Base-by-base conservation (phyloP, 2,888 invertebrate genomes). In the Leptopilina syphax region DNA sequence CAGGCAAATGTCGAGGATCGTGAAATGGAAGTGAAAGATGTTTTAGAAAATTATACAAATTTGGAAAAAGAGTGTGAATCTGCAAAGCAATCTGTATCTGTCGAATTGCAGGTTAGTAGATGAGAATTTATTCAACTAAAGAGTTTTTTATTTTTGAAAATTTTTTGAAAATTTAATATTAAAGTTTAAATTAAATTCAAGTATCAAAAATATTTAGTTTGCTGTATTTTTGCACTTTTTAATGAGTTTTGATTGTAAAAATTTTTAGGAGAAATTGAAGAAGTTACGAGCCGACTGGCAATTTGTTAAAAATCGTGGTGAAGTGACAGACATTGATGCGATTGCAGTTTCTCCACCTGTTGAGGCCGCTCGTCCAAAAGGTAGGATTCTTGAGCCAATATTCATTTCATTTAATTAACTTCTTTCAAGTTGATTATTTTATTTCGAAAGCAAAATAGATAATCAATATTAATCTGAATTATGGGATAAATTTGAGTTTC, bases 41-140 rank as follows among this genome's bases (percentile, higher is more conserved):
- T 95, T 67, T 88, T 95, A 70, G 94, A 95, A 89, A 94, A 94
- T 91, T 95, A 94, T 90, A 94, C 93, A 78, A 94, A 94, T 91
- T 90, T 95, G 86, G 95, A 95, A 83, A 93, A 93, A 84, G 93
- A 93, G 84, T 93, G 93, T 84, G 92, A 92, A 86, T 92, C 91
- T 8, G 92, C 92, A 10, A 92, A 92, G 80, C 93, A 93, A 83
- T 90, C 92, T 5, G 92, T 93, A 82, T 93, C 93, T 76, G 89
- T 91, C 1, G 92, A 93, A 87, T 89, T 93, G 84, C 92, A 93
- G 88, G 93, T 93, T 88, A 86, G 88, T 87, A 44, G 34, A 63
- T 34, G 7, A 47, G 10, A 47, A n/a, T 44, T 44, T 44, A 44
- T 44, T 44, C 7, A 41, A 41, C 6, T 41, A 41, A 41, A 41